Conservation (phyloP, 1,140 invertebrate genomes). For the Drosophila suzukii region DNA sequence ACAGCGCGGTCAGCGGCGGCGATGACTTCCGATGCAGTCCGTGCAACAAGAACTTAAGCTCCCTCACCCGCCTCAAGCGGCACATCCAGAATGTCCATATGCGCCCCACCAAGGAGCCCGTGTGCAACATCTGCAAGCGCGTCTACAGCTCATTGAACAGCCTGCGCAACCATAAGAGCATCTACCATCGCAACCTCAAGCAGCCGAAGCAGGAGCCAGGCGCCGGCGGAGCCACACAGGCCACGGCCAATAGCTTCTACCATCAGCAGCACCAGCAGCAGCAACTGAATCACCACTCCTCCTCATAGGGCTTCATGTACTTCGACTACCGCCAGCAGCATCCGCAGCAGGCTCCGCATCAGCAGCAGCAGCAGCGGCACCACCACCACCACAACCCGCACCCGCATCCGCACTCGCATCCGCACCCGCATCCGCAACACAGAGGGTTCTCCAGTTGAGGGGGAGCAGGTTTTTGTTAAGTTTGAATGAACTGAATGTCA, state of each 20-base stretch:
- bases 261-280: slow-evolving; percentile 65
- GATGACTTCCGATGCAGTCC: slow-evolving; percentile 94
- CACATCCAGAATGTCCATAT: slow-evolving; percentile 95
- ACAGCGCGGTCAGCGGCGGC: slow-evolving; percentile 85
- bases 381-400: slow-evolving; percentile 12
- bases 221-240: slow-evolving; percentile 22
- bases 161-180: slow-evolving; percentile 94
- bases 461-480: slow-evolving; percentile 25
- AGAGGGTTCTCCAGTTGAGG: slow-evolving; percentile 38
- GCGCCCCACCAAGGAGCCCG: slow-evolving; percentile 92
- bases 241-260: slow-evolving; percentile 55
- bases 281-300: slow-evolving; percentile 73
- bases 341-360: slow-evolving; percentile 1
- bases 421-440: background rate
- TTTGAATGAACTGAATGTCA: slow-evolving; percentile 8
- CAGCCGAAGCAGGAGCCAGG: slow-evolving; percentile 85
- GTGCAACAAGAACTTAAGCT: slow-evolving; percentile 94
- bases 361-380: background rate
- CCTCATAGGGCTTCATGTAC: slow-evolving; percentile 83
- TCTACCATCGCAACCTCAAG: slow-evolving; percentile 91
- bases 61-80: slow-evolving; percentile 92
- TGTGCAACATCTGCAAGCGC: slow-evolving; percentile 94
- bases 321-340: slow-evolving; percentile 70
- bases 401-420: slow-evolving; percentile 5
- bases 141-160: slow-evolving; percentile 95